Conservation (phyloP, 2,888 invertebrate genomes). For the Watsonalla cultraria region DNA sequence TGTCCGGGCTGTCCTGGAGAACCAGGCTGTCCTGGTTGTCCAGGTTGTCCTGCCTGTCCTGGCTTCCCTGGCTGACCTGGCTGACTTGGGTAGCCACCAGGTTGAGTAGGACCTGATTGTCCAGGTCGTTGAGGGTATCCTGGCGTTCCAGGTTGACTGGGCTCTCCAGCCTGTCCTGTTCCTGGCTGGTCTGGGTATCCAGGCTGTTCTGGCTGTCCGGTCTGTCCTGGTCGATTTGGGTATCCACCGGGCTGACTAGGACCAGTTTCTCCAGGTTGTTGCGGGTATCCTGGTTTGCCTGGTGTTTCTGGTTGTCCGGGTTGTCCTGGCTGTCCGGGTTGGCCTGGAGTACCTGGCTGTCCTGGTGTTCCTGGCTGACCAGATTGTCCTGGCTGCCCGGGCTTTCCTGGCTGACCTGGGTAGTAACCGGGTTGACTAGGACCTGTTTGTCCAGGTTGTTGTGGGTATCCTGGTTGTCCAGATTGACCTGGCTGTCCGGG, state of each 20-base stretch:
- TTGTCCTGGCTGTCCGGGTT: slow-evolving; percentile 43
- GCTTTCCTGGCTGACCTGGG: slow-evolving; percentile 27
- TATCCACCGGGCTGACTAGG: slow-evolving; percentile 16
- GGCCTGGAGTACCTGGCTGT: slow-evolving; percentile 50
- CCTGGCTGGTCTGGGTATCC: slow-evolving; percentile 31
- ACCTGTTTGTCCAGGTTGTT: slow-evolving; percentile 45
- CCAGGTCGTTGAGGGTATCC: slow-evolving; percentile 12
- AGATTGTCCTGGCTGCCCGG: slow-evolving; percentile 32
- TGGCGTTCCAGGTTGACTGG: slow-evolving; percentile 23
- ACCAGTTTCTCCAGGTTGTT: slow-evolving; percentile 35
- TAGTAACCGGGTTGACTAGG: slow-evolving; percentile 50
- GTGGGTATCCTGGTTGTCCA: slow-evolving; percentile 20
- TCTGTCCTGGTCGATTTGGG: slow-evolving; percentile 11
- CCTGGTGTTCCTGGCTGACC: slow-evolving; percentile 19
- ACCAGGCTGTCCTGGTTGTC: slow-evolving; percentile 39
- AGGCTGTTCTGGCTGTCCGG: slow-evolving; percentile 60
- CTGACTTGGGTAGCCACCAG: slow-evolving; percentile 13
- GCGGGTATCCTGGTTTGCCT: slow-evolving; percentile 62
- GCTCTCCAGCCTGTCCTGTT: slow-evolving; percentile 36
- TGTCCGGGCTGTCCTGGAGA: slow-evolving; percentile 25
- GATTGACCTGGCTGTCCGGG: slow-evolving; percentile 17
- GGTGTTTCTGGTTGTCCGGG: slow-evolving; percentile 30
- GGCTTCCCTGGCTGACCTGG: slow-evolving; percentile 12
- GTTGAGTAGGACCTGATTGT: slow-evolving; percentile 5
- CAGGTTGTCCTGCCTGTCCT: slow-evolving; percentile 16